phyloP scores from a whole-genome alignment of 2,888 invertebrate genomes.

The Pseudoips prasinana region DNA sequence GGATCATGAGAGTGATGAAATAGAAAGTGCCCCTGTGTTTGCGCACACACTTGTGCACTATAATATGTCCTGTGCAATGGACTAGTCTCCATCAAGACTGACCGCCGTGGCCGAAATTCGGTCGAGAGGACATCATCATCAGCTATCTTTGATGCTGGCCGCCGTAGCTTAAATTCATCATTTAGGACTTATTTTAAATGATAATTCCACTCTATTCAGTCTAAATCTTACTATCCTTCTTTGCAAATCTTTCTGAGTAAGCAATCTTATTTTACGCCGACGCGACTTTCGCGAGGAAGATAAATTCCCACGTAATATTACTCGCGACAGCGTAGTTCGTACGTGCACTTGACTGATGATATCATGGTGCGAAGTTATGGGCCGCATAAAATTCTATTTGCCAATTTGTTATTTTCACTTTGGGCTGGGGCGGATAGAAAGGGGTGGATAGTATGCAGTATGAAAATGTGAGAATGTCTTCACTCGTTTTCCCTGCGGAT shows the following conservation, averaged over 20 bases:
- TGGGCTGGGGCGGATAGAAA: constrained; percentile 47
- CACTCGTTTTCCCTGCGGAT: constrained; percentile 23
- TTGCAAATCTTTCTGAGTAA: background rate
- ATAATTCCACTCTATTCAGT: too few species aligned
- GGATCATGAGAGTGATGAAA: too few species aligned
- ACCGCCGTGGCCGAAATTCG: too few species aligned
- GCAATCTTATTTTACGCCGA: background rate
- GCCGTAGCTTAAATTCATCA: too few species aligned
- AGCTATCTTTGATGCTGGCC: too few species aligned
- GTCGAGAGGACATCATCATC: too few species aligned
- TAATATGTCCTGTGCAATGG: too few species aligned
- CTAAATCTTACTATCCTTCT: too few species aligned
- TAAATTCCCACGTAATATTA: constrained; percentile 9
- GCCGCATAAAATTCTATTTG: constrained; percentile 56
- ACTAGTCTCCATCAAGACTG: too few species aligned
- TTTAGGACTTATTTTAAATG: too few species aligned
- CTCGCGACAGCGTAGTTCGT: constrained; percentile 11
- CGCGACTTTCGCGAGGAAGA: background rate
- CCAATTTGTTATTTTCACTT: constrained; percentile 66
- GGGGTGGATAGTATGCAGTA: constrained; percentile 42
- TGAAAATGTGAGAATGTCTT: constrained; percentile 73
- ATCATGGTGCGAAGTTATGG: constrained; percentile 17
- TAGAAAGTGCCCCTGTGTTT: too few species aligned
- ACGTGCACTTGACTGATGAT: constrained; percentile 18
- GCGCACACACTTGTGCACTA: too few species aligned